These are phyloP conservation scores for Albula glossodonta DNA, from an alignment of 2,113 vertebrate species.

Conservation along the genomic window DNA sequence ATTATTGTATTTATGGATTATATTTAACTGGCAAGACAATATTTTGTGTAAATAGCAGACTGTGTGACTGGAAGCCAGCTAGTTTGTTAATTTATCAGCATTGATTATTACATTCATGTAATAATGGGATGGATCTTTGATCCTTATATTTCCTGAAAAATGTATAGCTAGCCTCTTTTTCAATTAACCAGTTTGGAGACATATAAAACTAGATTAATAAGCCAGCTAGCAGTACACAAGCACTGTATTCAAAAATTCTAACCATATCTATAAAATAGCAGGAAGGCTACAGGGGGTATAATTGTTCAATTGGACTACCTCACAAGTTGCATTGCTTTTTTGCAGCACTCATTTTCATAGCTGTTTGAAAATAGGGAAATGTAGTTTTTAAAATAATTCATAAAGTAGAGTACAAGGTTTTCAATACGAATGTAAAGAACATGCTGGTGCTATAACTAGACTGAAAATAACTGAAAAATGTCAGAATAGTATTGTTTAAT, in stretches of 20 bases:
- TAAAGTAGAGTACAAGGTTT: neutral
- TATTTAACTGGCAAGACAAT: neutral
- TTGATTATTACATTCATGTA: neutral
- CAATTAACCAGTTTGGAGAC: neutral
- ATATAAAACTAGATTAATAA: too few species aligned
- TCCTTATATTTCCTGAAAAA: neutral
- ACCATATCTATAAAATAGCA: neutral
- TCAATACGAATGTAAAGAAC: neutral
- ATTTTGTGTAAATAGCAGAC: too few species aligned
- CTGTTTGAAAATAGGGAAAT: neutral
- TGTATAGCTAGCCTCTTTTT: neutral
- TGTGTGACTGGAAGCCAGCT: neutral
- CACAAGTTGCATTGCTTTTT: neutral
- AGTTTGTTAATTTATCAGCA: neutral
- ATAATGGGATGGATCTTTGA: neutral
- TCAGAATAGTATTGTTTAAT: neutral
- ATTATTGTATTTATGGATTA: too few species aligned
- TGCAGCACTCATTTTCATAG: neutral
- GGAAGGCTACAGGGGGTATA: neutral
- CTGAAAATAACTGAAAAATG: neutral
- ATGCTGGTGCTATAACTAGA: neutral
- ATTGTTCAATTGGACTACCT: neutral
- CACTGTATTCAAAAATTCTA: neutral
- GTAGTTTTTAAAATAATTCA: too few species aligned
- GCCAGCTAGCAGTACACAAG: too few species aligned